A percentile compares a stretch with the other conserved stretches of the same genome.
These are phyloP conservation scores for Coptodon rendalli DNA, from an alignment of 2,113 vertebrate species.

Conservation along the genomic window DNA sequence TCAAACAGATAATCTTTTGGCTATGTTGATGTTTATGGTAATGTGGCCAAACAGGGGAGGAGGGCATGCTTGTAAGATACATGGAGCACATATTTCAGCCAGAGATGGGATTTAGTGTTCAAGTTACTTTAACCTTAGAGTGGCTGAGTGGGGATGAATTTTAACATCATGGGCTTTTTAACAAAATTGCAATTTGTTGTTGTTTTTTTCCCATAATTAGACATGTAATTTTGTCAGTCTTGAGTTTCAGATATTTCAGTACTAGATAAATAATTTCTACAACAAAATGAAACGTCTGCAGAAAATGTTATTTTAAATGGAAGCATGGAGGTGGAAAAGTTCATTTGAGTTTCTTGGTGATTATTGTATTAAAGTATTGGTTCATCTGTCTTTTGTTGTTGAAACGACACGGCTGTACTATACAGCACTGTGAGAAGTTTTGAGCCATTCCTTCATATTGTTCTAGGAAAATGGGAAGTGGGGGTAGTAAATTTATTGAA, in stretches of 20 bases:
- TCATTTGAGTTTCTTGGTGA: background rate
- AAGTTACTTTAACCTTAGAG: background rate
- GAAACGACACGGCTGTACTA: background rate
- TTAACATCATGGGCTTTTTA: background rate
- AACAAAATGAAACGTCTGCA: background rate
- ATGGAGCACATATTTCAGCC: background rate
- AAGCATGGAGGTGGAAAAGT: background rate
- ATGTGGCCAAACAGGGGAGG: background rate
- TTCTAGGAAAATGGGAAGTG: background rate
- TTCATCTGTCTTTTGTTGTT: background rate
- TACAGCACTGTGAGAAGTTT: background rate
- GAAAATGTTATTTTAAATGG: background rate
- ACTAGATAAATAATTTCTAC: background rate
- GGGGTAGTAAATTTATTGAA: background rate
- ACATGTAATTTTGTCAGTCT: background rate
- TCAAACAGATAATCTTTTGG: slow-evolving; percentile 25
- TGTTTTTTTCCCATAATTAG: background rate
- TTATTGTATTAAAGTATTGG: background rate
- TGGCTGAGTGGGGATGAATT: background rate
- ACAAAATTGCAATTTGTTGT: background rate
- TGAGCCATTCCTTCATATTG: background rate
- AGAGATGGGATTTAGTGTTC: background rate
- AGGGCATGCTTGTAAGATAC: background rate
- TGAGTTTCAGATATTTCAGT: background rate
- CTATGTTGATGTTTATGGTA: slow-evolving; percentile 20